A percentile compares a stretch with the other conserved stretches of the same genome.
phyloP scores from a whole-genome alignment of 2,888 invertebrate species.

The Dryomyza anilis region DNA sequence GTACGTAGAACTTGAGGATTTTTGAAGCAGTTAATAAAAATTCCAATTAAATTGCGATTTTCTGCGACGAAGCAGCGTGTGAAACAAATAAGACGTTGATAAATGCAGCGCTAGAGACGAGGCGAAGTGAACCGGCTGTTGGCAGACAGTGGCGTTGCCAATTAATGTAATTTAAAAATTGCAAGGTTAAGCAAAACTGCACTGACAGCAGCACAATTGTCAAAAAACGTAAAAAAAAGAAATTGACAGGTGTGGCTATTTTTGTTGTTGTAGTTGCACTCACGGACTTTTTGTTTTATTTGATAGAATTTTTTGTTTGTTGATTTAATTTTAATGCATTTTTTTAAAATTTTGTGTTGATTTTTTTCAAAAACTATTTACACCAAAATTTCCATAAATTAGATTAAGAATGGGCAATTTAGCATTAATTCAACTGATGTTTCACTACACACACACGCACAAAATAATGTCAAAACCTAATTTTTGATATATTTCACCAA shows the following conservation, averaged over 20 bases:
- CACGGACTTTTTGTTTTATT: background rate
- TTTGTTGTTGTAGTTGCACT: background rate
- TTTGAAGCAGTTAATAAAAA: constrained; percentile 10
- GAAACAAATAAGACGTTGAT: background rate
- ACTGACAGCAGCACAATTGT: background rate
- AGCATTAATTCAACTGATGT: too few species aligned
- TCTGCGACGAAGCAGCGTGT: constrained; percentile 4
- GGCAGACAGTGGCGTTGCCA: constrained; percentile 18
- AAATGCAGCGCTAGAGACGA: constrained; percentile 6
- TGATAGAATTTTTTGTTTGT: constrained; percentile 1
- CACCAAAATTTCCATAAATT: too few species aligned
- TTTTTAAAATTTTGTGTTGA: background rate
- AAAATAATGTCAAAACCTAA: too few species aligned
- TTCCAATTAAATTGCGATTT: background rate
- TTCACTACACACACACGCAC: too few species aligned
- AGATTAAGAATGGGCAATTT: too few species aligned
- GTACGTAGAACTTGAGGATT: constrained; percentile 4
- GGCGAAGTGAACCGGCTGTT: background rate
- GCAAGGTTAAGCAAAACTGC: background rate
- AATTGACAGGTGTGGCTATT: constrained; percentile 12
- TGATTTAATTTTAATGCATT: background rate
- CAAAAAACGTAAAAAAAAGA: too few species aligned
- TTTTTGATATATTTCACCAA: background rate
- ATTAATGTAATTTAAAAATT: constrained; percentile 5
- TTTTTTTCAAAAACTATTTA: too few species aligned